Conservation (phyloP, 2,797 vertebrate species). For the Liparis tanakae region DNA sequence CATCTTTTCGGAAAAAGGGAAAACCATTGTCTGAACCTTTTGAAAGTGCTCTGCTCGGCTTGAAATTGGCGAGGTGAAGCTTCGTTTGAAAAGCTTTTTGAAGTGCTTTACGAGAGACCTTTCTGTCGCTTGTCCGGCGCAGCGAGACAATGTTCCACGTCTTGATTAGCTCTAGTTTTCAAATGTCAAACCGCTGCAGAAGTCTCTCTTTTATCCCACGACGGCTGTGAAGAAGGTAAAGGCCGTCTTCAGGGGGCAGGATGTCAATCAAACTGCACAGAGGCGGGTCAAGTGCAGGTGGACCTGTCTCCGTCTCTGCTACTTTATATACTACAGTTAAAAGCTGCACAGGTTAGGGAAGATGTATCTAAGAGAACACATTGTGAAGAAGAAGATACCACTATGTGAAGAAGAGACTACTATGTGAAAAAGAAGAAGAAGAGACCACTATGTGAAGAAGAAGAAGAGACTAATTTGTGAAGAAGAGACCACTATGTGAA, state of each 20-base stretch:
- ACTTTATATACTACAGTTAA: not conserved
- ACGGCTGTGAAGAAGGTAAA: not conserved
- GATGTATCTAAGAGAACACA: too few species aligned
- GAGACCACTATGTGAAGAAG: too few species aligned
- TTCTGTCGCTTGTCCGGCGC: not conserved
- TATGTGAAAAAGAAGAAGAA: too few species aligned
- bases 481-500: too few species aligned
- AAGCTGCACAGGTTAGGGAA: not conserved
- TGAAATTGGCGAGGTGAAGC: slow-evolving; percentile 25
- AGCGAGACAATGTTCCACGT: not conserved
- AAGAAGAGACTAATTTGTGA: too few species aligned
- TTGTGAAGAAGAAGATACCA: too few species aligned
- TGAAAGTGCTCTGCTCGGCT: slow-evolving; percentile 28
- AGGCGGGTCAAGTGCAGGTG: not conserved
- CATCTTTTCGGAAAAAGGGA: slow-evolving; percentile 40
- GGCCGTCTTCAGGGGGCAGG: not conserved
- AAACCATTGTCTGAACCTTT: slow-evolving; percentile 42
- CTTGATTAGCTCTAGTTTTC: not conserved
- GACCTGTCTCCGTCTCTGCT: not conserved
- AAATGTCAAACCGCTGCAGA: slow-evolving; percentile 1
- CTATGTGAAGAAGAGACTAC: too few species aligned
- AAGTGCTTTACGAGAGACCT: not conserved
- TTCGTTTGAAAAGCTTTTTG: slow-evolving; percentile 24
- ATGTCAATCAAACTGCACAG: not conserved
- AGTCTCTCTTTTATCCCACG: not conserved